Base-by-base conservation (phyloP, 2,113 vertebrate genomes). In the Etia nguti region DNA sequence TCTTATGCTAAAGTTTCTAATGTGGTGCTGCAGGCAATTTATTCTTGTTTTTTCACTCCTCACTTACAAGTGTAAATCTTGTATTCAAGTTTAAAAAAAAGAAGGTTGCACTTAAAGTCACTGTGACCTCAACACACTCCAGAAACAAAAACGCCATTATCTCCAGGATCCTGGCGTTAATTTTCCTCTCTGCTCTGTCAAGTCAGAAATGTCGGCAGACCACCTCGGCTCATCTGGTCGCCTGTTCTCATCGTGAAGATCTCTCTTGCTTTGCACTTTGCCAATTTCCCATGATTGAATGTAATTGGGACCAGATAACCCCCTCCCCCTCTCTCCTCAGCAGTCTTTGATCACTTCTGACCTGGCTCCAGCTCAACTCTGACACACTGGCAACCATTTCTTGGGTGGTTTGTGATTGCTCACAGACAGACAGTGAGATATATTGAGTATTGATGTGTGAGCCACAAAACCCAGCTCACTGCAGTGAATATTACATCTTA, bases 281-380 rank as follows among this genome's bases (percentile, higher is more conserved):
- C 93, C 92, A 95, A 95, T 94, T 93, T 93, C 93, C 91, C 93
- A 93, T 95, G 92, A 95, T 93, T 95, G 91, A 94, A 90, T 83
- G 90, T 96, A 95, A 96, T 95, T 93, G 91, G 92, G 94, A 95
- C 92, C 95, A 96, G 95, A 96, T 95, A 95, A 88, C 83, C 46
- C 16, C 77, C 77, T 85, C 68, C 60, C 59, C 41, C 79, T 73
- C 86, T 41, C 83, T 83, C 81, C 82, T 73, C 87, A 79, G 56
- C 81, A 77, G 59, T 85, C 92, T 96, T 95, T 94, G 95, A 95
- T 95, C 94, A 93, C 90, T 93, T 88, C 88, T 93, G 92, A 92
- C 89, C 93, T 93, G 91, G 88, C 92, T 94, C 79, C 55, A 18
- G 59, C 87, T 94, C 92, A 90, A 87, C 92, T 93, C 91, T 93